Conservation (phyloP, 2,113 vertebrate species). For the Monarcha castaneiventris region DNA sequence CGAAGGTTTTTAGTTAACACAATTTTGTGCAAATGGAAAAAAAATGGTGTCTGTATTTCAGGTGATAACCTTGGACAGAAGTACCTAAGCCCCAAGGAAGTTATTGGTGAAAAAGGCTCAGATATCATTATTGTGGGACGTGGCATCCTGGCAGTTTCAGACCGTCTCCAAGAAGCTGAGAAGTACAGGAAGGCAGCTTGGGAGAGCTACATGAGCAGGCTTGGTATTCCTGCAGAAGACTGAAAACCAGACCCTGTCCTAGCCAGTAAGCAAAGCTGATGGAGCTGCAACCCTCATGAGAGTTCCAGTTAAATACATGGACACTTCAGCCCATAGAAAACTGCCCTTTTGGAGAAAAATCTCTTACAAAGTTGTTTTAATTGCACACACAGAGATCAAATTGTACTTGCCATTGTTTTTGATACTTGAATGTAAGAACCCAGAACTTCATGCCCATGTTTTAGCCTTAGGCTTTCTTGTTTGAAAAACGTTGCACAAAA, state of each 20-base stretch:
- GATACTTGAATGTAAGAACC: not conserved
- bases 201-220: conserved; percentile 83
- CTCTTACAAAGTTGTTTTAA: not conserved
- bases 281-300: not conserved
- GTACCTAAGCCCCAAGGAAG: conserved; percentile 86
- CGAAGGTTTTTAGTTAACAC: not conserved
- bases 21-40: not conserved
- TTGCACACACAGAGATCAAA: not conserved
- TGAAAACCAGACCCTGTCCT: not conserved
- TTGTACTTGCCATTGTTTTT: not conserved
- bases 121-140: conserved; percentile 95
- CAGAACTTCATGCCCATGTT: not conserved
- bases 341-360: not conserved
- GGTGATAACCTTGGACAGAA: conserved; percentile 89
- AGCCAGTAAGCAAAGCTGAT: not conserved
- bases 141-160: conserved; percentile 81
- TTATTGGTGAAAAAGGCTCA: conserved; percentile 81
- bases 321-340: not conserved
- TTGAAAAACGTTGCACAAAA: not conserved
- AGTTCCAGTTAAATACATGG: not conserved
- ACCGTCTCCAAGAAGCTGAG: conserved; percentile 79
- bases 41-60: conserved; percentile 35
- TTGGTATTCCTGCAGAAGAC: not conserved
- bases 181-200: conserved; percentile 86
- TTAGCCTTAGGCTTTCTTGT: not conserved